Evolutionary conservation across 2,797 vertebrate species (phyloP).

Genomic region (Calcarius lapponicus): DNA sequence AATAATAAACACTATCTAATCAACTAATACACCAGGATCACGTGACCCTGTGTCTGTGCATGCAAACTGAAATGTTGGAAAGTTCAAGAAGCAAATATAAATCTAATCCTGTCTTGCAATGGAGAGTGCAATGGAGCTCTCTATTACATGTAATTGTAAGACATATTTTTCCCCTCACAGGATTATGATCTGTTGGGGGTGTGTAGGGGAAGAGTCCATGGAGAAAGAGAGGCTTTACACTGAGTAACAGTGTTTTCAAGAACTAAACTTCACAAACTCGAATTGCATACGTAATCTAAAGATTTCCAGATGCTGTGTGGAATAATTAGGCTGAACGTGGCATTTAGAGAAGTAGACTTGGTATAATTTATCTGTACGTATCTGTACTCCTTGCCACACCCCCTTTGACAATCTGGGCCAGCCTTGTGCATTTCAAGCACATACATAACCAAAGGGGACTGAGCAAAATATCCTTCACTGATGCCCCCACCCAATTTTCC

Average conservation of each 20-base stretch:
- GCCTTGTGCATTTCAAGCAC: not conserved
- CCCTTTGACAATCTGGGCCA: not conserved
- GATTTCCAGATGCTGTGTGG: not conserved
- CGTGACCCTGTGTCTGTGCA: not conserved
- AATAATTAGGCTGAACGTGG: not conserved
- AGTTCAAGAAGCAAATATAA: not conserved
- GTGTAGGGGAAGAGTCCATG: rapidly evolving
- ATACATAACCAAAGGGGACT: not conserved
- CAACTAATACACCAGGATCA: not conserved
- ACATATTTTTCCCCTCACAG: not conserved
- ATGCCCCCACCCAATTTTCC: not conserved
- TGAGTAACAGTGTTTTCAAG: not conserved
- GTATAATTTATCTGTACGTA: not conserved
- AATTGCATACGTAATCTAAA: not conserved
- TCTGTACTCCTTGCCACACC: rapidly evolving
- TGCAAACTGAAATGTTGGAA: not conserved
- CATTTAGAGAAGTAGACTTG: not conserved
- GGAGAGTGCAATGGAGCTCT: not conserved
- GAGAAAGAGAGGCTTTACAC: not conserved
- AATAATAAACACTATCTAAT: not conserved
- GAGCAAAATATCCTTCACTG: not conserved
- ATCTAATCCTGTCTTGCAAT: not conserved
- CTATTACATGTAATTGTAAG: not conserved
- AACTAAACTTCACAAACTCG: not conserved
- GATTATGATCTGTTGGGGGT: not conserved